phyloP scores from a whole-genome alignment of 2,113 vertebrate genomes.

The Corydoras maculifer region DNA sequence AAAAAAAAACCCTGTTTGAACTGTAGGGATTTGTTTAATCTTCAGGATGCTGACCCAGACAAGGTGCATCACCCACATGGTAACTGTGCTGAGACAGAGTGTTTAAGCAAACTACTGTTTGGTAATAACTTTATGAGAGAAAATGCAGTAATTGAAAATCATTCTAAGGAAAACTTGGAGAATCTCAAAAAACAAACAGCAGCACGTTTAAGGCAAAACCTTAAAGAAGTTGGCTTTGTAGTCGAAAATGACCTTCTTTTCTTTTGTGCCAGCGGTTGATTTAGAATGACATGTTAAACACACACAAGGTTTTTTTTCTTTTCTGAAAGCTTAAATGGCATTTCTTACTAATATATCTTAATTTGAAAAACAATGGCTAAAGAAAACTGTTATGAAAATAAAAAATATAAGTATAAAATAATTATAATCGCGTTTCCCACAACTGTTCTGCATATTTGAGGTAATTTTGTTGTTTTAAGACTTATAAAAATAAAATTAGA shows the following conservation, averaged over 20 bases:
- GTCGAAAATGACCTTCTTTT: not conserved
- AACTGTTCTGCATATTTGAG: too few species aligned
- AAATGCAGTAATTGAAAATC: not conserved
- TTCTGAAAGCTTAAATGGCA: too few species aligned
- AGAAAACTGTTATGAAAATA: too few species aligned
- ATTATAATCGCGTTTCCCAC: too few species aligned
- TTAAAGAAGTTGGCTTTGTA: not conserved
- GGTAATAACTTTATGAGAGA: not conserved
- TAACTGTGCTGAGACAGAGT: conserved; percentile 39
- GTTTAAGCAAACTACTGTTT: conserved; percentile 28
- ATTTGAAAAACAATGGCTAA: too few species aligned
- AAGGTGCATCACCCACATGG: conserved; percentile 5
- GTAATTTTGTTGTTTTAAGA: too few species aligned
- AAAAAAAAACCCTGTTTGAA: conserved; percentile 14
- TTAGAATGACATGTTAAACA: not conserved
- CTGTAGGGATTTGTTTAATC: conserved; percentile 22
- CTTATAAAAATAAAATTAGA: too few species aligned
- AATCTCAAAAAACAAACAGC: not conserved
- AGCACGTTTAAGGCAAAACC: not conserved
- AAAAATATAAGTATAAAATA: too few species aligned
- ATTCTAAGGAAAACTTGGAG: conserved; percentile 3
- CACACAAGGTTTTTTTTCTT: too few species aligned
- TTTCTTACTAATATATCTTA: too few species aligned
- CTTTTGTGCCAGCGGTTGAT: not conserved
- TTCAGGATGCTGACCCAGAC: not conserved